Conservation (phyloP, 2,888 invertebrate species). For the Zelleria hepariella region DNA sequence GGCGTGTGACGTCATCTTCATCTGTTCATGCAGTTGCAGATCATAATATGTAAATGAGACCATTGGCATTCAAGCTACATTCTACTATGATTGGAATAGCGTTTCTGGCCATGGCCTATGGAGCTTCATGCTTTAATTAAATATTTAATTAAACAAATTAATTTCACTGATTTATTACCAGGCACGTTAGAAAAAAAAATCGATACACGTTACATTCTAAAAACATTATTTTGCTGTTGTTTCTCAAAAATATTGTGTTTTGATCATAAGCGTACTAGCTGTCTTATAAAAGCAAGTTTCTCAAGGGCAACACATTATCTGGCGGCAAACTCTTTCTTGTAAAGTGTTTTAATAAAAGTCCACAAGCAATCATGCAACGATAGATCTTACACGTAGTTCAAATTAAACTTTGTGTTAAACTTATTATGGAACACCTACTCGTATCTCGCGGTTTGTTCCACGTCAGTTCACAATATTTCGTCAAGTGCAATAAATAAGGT, state of each 20-base stretch:
- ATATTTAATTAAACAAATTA: too few relatives aligned
- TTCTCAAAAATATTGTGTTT: too few relatives aligned
- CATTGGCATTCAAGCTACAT: background rate
- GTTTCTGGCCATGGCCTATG: background rate
- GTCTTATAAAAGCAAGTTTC: background rate
- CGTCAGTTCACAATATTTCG: background rate
- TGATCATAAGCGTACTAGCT: too few relatives aligned
- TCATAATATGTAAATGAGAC: background rate
- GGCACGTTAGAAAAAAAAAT: too few relatives aligned
- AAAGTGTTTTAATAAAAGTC: background rate
- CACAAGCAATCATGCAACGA: slow-evolving; percentile 13
- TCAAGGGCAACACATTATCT: background rate
- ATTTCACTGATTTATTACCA: too few relatives aligned
- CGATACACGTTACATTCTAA: too few relatives aligned
- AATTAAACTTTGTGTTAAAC: slow-evolving; percentile 44
- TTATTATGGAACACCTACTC: slow-evolving; percentile 39
- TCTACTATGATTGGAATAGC: background rate
- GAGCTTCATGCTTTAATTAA: too few relatives aligned
- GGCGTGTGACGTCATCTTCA: background rate
- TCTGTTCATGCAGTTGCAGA: background rate
- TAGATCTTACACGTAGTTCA: slow-evolving; percentile 31
- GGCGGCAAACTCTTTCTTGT: background rate
- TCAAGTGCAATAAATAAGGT: too few relatives aligned
- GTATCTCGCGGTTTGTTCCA: background rate
- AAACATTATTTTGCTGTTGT: too few relatives aligned